Evolutionary conservation across 1,140 invertebrate genomes (phyloP), one percentile per base, ranked within the genome.

Genomic region (Magallana angulata): DNA sequence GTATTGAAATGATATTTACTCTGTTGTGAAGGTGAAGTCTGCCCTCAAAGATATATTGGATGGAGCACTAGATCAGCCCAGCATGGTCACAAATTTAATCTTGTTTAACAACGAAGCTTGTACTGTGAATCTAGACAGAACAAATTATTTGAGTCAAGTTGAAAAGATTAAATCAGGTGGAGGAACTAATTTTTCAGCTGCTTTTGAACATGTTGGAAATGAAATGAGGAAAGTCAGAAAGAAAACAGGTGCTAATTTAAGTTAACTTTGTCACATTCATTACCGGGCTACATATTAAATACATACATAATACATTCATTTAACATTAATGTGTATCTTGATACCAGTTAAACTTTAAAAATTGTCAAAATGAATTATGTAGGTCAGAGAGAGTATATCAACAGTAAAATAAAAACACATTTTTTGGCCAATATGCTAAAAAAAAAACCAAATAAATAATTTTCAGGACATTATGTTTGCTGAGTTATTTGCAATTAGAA

Each of bases 41-140:
- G 68, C 68, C 0, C 68, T 76, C 11, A 76, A 9, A 76, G 68
- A 76, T 36, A 76, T 76, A 30, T 30, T 76, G 7, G 68, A 30
- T 11, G 36, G 24, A 12, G 68, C 68, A 76, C 36, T 76, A 9
- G 18, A 76, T 30, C 68, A 76, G 1, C 24, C 68, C 68, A 76
- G 12, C 68, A 36, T 76, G 24, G 36, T 76, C 24, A 76, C 68
- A 76, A 24, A 76, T 76, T 76, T 76, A 30, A 30, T 76, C 36
- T 24, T 76, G 24, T 76, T 76, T 12, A 36, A 36, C 68, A 36
- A 76, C 8, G 36, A 3, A 24, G 68, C 24, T 24, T 76, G 4
- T 24, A 76, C 68, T 48, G 68, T 76, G 68, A 30, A 76, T 7
- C 36, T 76, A 4, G 24, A 76, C 68, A 24, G 8, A 76, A 30